phyloP scores from a whole-genome alignment of 2,113 vertebrate species.

The Mustela lutreola region DNA sequence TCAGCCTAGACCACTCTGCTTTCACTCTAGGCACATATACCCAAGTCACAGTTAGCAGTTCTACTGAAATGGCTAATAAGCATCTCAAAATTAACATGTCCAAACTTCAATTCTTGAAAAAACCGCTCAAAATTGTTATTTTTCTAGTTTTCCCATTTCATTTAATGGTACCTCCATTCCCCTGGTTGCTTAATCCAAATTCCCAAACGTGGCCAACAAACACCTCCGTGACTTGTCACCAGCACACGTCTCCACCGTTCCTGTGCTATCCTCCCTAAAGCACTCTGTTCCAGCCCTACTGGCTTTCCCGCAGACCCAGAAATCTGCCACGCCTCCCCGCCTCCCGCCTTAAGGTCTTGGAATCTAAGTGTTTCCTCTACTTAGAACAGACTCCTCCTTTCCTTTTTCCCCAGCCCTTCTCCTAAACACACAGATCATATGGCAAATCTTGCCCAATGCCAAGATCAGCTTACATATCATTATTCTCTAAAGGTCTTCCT shows the following conservation, averaged over 20 bases:
- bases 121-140: not conserved
- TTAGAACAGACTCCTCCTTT: not conserved
- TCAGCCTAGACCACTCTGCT: not conserved
- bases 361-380: not conserved
- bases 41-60: not conserved
- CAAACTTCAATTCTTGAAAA: not conserved
- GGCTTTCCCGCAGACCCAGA: not conserved
- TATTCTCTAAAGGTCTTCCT: slow-evolving; percentile 4
- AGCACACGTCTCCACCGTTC: not conserved
- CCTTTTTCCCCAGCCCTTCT: not conserved
- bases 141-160: not conserved
- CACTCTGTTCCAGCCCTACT: not conserved
- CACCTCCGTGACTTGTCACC: not conserved
- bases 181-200: not conserved
- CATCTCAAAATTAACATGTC: not conserved
- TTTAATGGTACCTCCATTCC: not conserved
- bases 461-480: not conserved
- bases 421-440: not conserved
- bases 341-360: not conserved
- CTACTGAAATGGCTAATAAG: not conserved
- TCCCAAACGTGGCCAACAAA: not conserved
- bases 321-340: not conserved
- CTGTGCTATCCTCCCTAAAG: not conserved
- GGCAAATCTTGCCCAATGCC: not conserved
- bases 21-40: not conserved